A percentile compares a stretch with the other conserved stretches of the same genome.
Conservation (phyloP, 2,888 invertebrate genomes). For the Lysandra coridon region DNA sequence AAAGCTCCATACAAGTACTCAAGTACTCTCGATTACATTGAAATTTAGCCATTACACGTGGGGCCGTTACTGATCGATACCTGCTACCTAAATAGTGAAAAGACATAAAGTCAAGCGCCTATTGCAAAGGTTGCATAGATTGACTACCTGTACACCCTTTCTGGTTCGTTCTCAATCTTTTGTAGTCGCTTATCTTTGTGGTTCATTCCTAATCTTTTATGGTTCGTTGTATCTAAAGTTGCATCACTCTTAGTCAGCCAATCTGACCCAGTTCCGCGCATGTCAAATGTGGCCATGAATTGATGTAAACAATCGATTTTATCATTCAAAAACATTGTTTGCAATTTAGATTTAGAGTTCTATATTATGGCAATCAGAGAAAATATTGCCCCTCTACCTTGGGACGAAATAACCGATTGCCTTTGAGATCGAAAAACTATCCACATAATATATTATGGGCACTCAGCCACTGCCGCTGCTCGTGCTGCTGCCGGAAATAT, state of each 20-base stretch:
- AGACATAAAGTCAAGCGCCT: too few species aligned
- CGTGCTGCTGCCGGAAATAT: too few species aligned
- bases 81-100: background rate
- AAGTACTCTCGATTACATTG: too few species aligned
- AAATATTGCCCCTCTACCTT: too few species aligned
- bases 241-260: slow-evolving; percentile 17
- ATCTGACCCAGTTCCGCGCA: background rate
- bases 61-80: too few species aligned
- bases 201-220: background rate
- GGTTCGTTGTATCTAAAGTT: background rate
- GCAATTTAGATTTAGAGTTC: background rate
- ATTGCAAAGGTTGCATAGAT: background rate
- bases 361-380: too few species aligned
- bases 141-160: background rate
- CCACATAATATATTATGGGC: too few species aligned
- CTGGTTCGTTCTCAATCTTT: background rate
- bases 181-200: background rate
- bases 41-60: too few species aligned
- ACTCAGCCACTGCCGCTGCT: too few species aligned
- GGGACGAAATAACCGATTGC: too few species aligned
- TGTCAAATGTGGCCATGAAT: slow-evolving; percentile 18
- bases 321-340: slow-evolving; percentile 21
- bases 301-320: slow-evolving; percentile 22
- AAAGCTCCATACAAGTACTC: too few species aligned
- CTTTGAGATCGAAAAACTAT: too few species aligned